These are phyloP conservation scores for Leptinotarsa rubiginosa DNA, from an alignment of 2,888 invertebrate genomes.

Conservation along the genomic window DNA sequence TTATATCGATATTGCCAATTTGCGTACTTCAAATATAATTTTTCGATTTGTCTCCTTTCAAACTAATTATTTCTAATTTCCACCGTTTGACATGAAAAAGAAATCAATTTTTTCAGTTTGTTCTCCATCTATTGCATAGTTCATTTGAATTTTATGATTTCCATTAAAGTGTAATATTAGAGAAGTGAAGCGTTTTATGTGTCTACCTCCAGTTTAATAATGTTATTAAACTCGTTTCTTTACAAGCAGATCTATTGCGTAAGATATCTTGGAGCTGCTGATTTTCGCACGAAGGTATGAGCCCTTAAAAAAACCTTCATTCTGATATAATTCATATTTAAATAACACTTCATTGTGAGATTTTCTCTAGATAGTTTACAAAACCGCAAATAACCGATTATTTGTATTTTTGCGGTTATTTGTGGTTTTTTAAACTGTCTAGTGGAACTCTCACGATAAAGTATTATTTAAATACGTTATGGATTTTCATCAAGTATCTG, in stretches of 20 bases:
- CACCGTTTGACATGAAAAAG: conserved; percentile 5
- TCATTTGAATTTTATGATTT: conserved; percentile 29
- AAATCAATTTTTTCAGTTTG: not conserved
- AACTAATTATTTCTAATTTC: conserved; percentile 27
- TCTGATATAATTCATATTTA: too few relatives aligned
- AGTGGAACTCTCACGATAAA: too few relatives aligned
- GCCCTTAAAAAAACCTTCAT: too few relatives aligned
- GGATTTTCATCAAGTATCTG: too few relatives aligned
- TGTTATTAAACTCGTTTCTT: conserved; percentile 21
- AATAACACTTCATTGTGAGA: too few relatives aligned
- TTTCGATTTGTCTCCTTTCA: conserved; percentile 11
- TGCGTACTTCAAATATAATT: not conserved
- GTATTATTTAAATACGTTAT: too few relatives aligned
- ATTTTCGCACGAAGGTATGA: too few relatives aligned
- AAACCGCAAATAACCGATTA: too few relatives aligned
- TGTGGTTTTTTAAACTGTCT: too few relatives aligned
- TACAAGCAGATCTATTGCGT: conserved; percentile 20
- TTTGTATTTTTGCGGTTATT: too few relatives aligned
- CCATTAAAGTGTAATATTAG: conserved; percentile 19
- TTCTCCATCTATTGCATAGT: conserved; percentile 7
- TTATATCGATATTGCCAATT: conserved; percentile 13
- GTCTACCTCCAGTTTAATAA: conserved; percentile 19
- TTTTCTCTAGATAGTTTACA: too few relatives aligned
- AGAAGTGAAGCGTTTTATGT: conserved; percentile 17
- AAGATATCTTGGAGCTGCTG: too few relatives aligned